Evolutionary conservation across 2,797 vertebrate species (phyloP), one percentile per base, ranked within the genome.

Genomic region (Uromys caudimaculatus): DNA sequence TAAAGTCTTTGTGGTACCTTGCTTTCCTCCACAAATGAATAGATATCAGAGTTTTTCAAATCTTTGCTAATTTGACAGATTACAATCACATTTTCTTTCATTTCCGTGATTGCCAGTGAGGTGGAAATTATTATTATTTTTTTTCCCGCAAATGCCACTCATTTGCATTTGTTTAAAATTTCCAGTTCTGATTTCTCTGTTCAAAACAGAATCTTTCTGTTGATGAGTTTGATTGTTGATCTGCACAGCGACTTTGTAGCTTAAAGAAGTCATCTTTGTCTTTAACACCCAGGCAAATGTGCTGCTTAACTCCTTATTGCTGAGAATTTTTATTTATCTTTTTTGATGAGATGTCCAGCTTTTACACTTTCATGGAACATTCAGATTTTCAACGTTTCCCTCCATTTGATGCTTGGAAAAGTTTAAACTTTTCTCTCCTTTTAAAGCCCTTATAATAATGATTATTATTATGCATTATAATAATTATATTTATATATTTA

Each of bases 191-290:
- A 96, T 90, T 95, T 91, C 52, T 52, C 67, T 69, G 56, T 92
- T 95, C 69, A 82, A 96, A 94, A 75, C 32, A 76, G 78, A 95
- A 83, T 93, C 95, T 94, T 81, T 76, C 89, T 91, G 95, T 85
- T 97, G 91, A 97, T 96, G 93, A 95, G 89, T 93, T 77, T 71
- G 76, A 21, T 96, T 97, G 76, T 94, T 97, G 87, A 91, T 96
- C 92, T 94, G 76, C 79, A 90, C 92, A 95, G 29, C 41, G 38
- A 82, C 91, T 92, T 85, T n/a, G 54, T 87, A 27, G 76, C 19
- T 35, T n/a, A 32, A 85, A 71, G 67, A 93, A 92, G 90, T 89
- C 52, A 79, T 77, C 78, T 92, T 86, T 95, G 67, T 94, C 69
- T 93, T 95, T 87, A 58, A 0, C 23, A 5, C 75, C 93, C 82